phyloP scores from a whole-genome alignment of 2,797 vertebrate genomes.

The Acipenser ruthenus region DNA sequence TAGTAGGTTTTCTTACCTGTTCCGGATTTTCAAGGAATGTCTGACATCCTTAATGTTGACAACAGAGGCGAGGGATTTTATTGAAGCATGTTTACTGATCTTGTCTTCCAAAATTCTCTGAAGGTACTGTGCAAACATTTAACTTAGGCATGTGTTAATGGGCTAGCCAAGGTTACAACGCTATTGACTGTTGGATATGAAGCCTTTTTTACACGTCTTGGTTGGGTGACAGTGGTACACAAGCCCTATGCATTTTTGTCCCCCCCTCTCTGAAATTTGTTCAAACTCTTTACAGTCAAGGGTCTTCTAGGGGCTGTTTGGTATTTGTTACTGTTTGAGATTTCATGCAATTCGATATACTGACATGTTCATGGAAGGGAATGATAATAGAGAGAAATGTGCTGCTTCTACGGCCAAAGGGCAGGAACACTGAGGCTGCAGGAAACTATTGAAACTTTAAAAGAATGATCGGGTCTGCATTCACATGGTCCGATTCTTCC shows the following conservation, averaged over 20 bases:
- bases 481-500: conserved; percentile 41
- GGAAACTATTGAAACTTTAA: conserved; percentile 32
- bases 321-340: conserved; percentile 4
- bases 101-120: no score
- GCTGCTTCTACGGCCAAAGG: conserved; percentile 13
- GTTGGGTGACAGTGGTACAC: neutral
- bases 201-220: neutral
- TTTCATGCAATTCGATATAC: conserved; percentile 1
- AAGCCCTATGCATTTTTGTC: neutral
- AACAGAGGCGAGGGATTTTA: no score
- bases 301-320: neutral
- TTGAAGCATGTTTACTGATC: no score
- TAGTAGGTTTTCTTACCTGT: no score
- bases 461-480: conserved; percentile 47
- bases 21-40: no score
- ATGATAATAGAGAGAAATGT: conserved; percentile 14
- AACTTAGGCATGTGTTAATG: no score
- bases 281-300: neutral
- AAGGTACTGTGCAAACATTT: no score
- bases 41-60: no score
- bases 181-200: no score
- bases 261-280: neutral
- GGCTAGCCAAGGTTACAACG: no score
- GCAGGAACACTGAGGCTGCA: conserved; percentile 19
- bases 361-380: conserved; percentile 16